Evolutionary conservation across 2,797 vertebrate genomes (phyloP).

Genomic region (Merluccius polli): DNA sequence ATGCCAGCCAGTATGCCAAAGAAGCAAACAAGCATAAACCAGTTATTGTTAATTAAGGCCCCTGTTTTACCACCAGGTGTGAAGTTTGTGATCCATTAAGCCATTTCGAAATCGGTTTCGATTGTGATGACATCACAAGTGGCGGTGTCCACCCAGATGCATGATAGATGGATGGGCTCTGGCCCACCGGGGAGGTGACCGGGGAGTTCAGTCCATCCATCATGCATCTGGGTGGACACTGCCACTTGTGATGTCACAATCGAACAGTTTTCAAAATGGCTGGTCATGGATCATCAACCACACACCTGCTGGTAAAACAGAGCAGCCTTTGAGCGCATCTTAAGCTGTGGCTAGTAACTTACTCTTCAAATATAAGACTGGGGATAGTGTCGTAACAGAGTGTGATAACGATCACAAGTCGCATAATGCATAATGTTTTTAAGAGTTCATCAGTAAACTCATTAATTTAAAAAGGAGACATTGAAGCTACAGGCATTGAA

Average conservation of each 20-base stretch:
- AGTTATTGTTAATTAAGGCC: neutral
- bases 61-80: neutral
- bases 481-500: neutral
- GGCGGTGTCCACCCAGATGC: neutral
- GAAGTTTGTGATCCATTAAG: neutral
- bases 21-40: neutral
- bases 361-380: neutral
- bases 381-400: neutral
- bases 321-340: neutral
- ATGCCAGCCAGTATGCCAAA: neutral
- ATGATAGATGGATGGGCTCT: neutral
- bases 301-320: neutral
- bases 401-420: neutral
- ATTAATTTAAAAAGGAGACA: neutral
- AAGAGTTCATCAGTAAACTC: neutral
- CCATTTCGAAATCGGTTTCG: neutral
- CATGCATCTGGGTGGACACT: neutral
- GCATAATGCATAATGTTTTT: neutral
- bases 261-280: neutral
- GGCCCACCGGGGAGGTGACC: neutral
- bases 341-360: neutral
- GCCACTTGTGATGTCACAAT: neutral
- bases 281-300: neutral
- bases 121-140: neutral
- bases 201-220: neutral